Evolutionary conservation across 2,797 vertebrate species (phyloP).

Genomic region (Rhinoraja longicauda): DNA sequence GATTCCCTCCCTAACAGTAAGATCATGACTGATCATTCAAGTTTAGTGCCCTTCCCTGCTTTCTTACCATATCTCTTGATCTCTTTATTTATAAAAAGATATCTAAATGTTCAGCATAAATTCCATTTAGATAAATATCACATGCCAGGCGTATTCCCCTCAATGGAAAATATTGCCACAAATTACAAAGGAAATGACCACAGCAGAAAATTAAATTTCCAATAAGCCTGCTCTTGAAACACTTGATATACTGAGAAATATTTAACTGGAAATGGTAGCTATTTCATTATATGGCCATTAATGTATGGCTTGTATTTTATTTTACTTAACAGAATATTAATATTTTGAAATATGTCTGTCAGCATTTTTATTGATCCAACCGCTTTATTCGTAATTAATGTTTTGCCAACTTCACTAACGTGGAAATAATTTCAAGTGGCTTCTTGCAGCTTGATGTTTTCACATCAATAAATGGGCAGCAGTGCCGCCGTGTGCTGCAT

Average conservation of each 20-base stretch:
- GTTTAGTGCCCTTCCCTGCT: too few species aligned
- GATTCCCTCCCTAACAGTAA: too few species aligned
- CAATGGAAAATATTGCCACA: neutral
- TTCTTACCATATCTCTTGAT: too few species aligned
- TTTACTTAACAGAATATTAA: neutral
- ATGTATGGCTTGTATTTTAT: neutral
- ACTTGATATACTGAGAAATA: neutral
- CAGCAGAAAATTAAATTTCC: neutral
- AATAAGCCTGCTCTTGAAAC: neutral
- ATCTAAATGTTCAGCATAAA: neutral
- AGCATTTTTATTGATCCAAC: neutral
- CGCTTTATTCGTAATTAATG: neutral
- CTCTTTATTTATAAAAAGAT: too few species aligned
- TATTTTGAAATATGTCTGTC: neutral
- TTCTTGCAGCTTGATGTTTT: slow-evolving; percentile 72
- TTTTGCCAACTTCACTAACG: neutral
- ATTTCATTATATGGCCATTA: neutral
- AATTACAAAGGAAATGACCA: neutral
- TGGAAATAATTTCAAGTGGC: slow-evolving; percentile 31
- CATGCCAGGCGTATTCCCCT: neutral
- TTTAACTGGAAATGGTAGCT: neutral
- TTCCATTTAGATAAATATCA: slow-evolving; percentile 5
- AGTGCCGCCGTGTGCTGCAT: slow-evolving; percentile 62
- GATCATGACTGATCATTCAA: too few species aligned
- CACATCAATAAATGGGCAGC: slow-evolving; percentile 60